Base-by-base conservation (phyloP, 2,113 vertebrate species). In the Podiceps cristatus region DNA sequence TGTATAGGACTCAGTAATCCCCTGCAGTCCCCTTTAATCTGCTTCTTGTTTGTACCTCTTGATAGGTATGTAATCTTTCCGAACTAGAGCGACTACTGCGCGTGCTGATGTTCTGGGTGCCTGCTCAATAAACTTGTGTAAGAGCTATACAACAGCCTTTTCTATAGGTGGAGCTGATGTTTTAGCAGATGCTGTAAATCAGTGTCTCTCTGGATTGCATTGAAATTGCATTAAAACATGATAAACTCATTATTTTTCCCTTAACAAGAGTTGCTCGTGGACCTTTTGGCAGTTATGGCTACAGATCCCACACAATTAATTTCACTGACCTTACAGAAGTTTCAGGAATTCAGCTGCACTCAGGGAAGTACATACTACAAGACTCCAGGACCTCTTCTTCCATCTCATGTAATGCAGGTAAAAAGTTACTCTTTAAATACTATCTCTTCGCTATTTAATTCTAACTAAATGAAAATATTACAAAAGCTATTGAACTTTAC, bases 121-220 rank as follows among this genome's bases (percentile, higher is more conserved):
- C 9, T 82, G 67, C 47, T 63, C 52, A 7, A 10, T 3, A 5
- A 3, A 31, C 15, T 49, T 10, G 10, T 11, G 18, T 22, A 10
- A 18, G 60, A 93, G 44, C 59, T 59, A 15, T 3, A 2, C 86
- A 59, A 1, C n/a, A 77, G 75, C 75, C 76, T 95, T 22, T 47
- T 85, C 95, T 89, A 86, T 16, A 95, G 95, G 86, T 81, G 91
- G 88, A 84, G 91, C 94, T 92, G 86, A 18, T 0, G 40, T 59
- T 86, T 81, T 84, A 94, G 91, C 72, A 63, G 79, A 69, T 13
- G 35, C 63, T 77, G 63, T 50, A 74, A 45, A 4, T 2, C 0
- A 29, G 7, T 64, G 56, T 18, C 18, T 71, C 47, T 44, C 89
- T 15, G 72, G 75, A 33, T 4, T 33, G 44, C 33, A 23, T 40